Percentiles rank a stretch among this genome's conserved stretches.
Evolutionary conservation across 2,888 invertebrate genomes (phyloP).

Genomic region (Alloplasta piceator): DNA sequence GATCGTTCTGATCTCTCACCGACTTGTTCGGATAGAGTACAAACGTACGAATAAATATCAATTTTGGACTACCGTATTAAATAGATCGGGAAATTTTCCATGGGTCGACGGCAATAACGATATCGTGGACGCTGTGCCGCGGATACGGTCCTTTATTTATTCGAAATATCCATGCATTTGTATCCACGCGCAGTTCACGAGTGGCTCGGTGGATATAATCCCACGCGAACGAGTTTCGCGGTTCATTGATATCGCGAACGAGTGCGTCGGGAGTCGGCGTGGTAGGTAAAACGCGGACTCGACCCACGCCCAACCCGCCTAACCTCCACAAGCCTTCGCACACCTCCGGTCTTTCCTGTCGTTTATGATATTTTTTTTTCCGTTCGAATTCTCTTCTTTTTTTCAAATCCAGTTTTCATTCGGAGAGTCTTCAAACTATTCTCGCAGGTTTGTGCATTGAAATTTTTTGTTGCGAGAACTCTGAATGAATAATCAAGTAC

Average conservation of each 20-base stretch:
- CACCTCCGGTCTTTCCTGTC: slow-evolving; percentile 14
- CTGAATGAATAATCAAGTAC: no score
- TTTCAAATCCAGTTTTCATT: no score
- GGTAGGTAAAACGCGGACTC: slow-evolving; percentile 65
- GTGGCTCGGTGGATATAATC: slow-evolving; percentile 70
- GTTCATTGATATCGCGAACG: slow-evolving; percentile 76
- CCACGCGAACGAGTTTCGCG: slow-evolving; percentile 77
- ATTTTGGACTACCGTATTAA: no score
- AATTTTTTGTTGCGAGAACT: no score
- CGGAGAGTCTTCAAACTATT: no score
- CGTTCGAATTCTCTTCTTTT: no score
- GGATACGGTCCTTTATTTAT: slow-evolving; percentile 49
- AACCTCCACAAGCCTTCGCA: slow-evolving; percentile 46
- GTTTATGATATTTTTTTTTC: not conserved
- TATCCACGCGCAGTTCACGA: slow-evolving; percentile 21
- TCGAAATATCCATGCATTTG: slow-evolving; percentile 1
- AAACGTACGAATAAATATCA: no score
- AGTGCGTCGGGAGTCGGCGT: slow-evolving; percentile 41
- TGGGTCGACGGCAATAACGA: slow-evolving; percentile 23
- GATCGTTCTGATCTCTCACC: no score
- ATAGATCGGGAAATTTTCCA: no score
- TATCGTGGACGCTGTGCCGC: slow-evolving; percentile 34
- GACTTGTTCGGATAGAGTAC: no score
- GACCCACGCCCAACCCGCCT: slow-evolving; percentile 72
- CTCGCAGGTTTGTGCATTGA: no score